These are phyloP conservation scores for Anas platyrhynchos DNA, from an alignment of 2,113 vertebrate species.

Conservation along the genomic window DNA sequence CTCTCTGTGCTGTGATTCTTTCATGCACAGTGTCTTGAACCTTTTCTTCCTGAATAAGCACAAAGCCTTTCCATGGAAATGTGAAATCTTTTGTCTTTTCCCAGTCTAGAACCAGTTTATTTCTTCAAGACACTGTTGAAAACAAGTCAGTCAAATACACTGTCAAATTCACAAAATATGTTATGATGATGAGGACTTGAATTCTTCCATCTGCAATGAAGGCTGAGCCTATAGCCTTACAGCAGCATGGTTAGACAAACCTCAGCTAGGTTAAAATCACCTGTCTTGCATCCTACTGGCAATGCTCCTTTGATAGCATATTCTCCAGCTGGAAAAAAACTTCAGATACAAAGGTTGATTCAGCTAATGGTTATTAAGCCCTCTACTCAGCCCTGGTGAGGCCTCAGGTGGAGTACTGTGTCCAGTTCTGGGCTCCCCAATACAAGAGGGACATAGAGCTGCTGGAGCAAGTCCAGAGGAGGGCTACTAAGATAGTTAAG, in stretches of 20 bases:
- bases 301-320: not conserved
- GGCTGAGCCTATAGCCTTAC: not conserved
- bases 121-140: not conserved
- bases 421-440: too few relatives aligned
- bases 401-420: too few relatives aligned
- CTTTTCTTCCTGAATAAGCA: not conserved
- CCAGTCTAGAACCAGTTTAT: not conserved
- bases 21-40: not conserved
- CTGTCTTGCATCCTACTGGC: not conserved
- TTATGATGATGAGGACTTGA: not conserved
- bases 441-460: too few relatives aligned
- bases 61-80: not conserved
- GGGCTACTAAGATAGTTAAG: too few relatives aligned
- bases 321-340: not conserved
- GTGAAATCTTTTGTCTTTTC: not conserved
- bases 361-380: not conserved
- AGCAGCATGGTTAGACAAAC: not conserved
- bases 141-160: not conserved
- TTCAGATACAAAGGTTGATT: not conserved
- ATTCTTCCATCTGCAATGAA: not conserved
- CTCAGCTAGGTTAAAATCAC: not conserved
- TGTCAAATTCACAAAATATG: accelerated
- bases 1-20: not conserved
- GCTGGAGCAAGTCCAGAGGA: too few relatives aligned
- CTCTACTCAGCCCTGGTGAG: too few relatives aligned